Base-by-base conservation (phyloP, 1,140 invertebrate genomes). In the Proctacanthus coquilletti region DNA sequence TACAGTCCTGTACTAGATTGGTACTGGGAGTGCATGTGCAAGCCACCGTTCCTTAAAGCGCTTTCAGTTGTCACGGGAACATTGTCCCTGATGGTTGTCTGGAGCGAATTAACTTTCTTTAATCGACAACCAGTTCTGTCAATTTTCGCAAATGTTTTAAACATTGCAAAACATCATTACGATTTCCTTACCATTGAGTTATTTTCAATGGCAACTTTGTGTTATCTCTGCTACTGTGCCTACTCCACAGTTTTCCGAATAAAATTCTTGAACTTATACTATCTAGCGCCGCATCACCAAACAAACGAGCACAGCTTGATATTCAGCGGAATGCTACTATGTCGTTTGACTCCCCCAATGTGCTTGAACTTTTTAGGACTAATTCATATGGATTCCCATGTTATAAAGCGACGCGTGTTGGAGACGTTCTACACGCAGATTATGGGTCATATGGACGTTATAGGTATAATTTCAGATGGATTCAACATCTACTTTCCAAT, bases 401-500 rank as follows among this genome's bases (percentile, higher is more conserved):
- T 98, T 23, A 93, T 93, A 27, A 79, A 86, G 18, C 33, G 52
- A 44, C 48, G 52, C 3, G 52, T 60, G 13, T 55, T 60, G 49
- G 55, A 55, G 36, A 60, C 53, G 3, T 50, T 52, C 19, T 60
- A 60, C 36, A 60, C 57, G n/a, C 59, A 93, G 84, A 83, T 99
- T 42, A 99, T 99, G 94, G 95, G 95, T 15, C 94, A 98, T 54
- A 92, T 98, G 91, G 93, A 98, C 66, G 88, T 98, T 0, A 80
- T 98, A 38, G 80, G 86, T 8, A 88, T 98, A 38, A 87, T 98
- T 42, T 89, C 92, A 2, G 84, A 96, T 63, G 94, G 95, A 15
- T 98, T 99, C 63, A 98, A 98, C 63, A 84, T 99, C 27, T 99
- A 98, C 59, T 96, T 98, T 62, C 96, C 96, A 0, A 97, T 98